phyloP scores from a whole-genome alignment of 2,888 invertebrate species.

The Drosophila subquinaria region DNA sequence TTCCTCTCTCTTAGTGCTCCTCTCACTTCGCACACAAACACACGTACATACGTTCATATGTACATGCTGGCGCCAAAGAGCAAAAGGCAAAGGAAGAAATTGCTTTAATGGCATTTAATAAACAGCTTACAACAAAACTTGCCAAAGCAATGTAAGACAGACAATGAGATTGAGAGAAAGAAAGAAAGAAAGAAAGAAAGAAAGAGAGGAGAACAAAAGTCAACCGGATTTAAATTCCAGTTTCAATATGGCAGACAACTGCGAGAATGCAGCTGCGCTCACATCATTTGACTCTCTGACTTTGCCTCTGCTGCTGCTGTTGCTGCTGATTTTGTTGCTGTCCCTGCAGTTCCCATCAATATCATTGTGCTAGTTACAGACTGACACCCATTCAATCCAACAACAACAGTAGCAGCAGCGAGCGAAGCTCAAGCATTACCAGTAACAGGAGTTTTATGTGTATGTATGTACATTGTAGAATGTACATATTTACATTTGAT shows the following conservation, averaged over 20 bases:
- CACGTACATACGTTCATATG: constrained; percentile 20
- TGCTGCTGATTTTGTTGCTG: constrained; percentile 9
- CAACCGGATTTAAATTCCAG: constrained; percentile 78
- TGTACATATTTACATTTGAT: constrained; percentile 25
- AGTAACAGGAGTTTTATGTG: not conserved
- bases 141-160: constrained; percentile 12
- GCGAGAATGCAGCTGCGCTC: constrained; percentile 39
- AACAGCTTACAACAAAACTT: constrained; percentile 55
- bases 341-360: constrained; percentile 54
- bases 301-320: constrained; percentile 6
- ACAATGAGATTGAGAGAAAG: not conserved
- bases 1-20: not conserved
- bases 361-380: constrained; percentile 73
- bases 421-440: not conserved
- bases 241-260: constrained; percentile 51
- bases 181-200: not conserved
- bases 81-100: constrained; percentile 42
- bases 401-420: constrained; percentile 11
- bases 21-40: constrained; percentile 19
- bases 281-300: constrained; percentile 3
- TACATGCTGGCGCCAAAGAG: constrained; percentile 53
- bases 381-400: constrained; percentile 67
- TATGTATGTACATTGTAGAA: no score
- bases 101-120: constrained; percentile 75
- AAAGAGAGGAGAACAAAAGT: constrained; percentile 4